phyloP scores from a whole-genome alignment of 2,797 vertebrate genomes.

The Onychomys arenicola region DNA sequence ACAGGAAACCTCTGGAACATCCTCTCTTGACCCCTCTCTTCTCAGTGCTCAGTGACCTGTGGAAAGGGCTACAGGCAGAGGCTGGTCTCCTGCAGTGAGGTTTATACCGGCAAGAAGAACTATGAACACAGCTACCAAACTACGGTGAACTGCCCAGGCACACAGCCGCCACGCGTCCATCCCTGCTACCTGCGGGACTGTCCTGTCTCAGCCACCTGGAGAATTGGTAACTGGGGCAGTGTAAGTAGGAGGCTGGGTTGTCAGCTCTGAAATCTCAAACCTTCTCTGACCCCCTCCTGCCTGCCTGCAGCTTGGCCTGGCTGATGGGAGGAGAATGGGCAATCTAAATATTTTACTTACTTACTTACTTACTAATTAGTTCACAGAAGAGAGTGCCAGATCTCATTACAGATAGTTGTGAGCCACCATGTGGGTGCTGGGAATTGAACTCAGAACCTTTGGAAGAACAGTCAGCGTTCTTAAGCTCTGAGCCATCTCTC shows the following conservation, averaged over 20 bases:
- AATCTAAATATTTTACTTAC: too few species aligned
- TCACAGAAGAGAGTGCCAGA: too few species aligned
- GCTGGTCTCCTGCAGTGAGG: constrained; percentile 96
- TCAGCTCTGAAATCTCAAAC: neutral
- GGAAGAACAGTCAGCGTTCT: too few species aligned
- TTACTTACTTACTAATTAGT: too few species aligned
- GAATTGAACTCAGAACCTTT: too few species aligned
- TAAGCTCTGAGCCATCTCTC: too few species aligned
- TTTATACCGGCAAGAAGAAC: constrained; percentile 94
- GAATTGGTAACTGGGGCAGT: constrained; percentile 95
- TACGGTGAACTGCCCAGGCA: constrained; percentile 92
- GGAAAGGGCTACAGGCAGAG: constrained; percentile 96
- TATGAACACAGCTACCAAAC: constrained; percentile 96
- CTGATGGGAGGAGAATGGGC: neutral
- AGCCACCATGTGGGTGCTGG: too few species aligned
- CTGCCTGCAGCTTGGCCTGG: too few species aligned
- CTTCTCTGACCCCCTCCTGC: fast-evolving
- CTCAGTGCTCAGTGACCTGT: constrained; percentile 96
- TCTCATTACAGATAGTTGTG: too few species aligned
- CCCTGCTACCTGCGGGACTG: constrained; percentile 92
- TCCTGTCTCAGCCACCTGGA: constrained; percentile 90
- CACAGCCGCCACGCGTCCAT: constrained; percentile 92
- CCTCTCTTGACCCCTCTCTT: constrained; percentile 57
- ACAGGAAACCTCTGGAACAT: neutral
- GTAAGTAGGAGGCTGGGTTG: constrained; percentile 87